phyloP scores from a whole-genome alignment of 2,797 vertebrate species.

The Sciurus carolinensis region DNA sequence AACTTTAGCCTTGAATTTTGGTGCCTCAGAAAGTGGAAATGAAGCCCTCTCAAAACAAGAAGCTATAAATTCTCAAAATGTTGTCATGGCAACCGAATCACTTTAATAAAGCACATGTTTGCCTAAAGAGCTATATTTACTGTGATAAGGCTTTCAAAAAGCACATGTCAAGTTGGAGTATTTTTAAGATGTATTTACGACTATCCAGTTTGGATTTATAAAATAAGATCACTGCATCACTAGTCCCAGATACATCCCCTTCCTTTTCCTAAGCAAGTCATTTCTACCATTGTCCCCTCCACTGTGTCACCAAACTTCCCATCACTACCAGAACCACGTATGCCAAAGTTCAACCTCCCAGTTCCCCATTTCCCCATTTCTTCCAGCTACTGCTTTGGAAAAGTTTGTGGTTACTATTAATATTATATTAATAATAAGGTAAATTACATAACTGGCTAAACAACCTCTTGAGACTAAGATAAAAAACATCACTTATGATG shows the following conservation, averaged over 20 bases:
- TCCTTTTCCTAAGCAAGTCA: background rate
- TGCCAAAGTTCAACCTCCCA: background rate
- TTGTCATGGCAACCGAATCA: constrained; percentile 81
- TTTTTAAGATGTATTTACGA: constrained; percentile 71
- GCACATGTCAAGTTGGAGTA: constrained; percentile 72
- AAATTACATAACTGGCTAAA: constrained; percentile 38
- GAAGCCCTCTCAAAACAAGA: constrained; percentile 74
- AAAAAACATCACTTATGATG: constrained; percentile 19
- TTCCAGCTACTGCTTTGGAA: background rate
- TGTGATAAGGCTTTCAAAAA: constrained; percentile 76
- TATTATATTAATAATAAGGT: background rate
- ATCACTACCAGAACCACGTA: constrained; percentile 36
- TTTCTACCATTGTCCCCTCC: background rate
- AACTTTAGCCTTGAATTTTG: constrained; percentile 77
- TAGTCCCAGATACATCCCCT: background rate
- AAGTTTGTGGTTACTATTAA: background rate
- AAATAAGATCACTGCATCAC: background rate
- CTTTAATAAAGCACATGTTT: constrained; percentile 82
- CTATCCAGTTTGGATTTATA: constrained; percentile 1
- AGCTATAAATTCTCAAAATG: constrained; percentile 73
- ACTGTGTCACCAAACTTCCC: background rate
- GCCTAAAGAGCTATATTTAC: constrained; percentile 82
- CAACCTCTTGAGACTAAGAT: background rate
- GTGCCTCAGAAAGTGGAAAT: constrained; percentile 68
- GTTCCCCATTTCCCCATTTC: too few species aligned